These are phyloP conservation scores for Gephyroberyx darwinii DNA, from an alignment of 2,797 vertebrate species.

Conservation along the genomic window DNA sequence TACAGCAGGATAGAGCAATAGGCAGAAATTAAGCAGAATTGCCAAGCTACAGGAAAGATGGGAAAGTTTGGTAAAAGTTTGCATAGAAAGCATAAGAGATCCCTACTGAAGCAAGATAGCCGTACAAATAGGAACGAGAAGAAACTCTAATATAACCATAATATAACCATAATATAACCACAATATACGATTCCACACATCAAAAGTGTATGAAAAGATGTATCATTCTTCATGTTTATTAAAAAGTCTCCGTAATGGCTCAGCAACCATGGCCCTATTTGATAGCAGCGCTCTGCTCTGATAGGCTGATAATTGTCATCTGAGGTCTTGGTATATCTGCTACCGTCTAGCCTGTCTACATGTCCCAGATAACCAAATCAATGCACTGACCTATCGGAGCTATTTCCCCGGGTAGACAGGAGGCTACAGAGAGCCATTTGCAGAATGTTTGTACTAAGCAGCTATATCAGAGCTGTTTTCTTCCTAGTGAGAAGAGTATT, in stretches of 20 bases:
- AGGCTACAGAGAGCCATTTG: conserved; percentile 49
- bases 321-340: no score
- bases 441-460: conserved; percentile 66
- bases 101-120: not conserved
- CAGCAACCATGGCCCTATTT: no score
- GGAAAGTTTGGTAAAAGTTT: not conserved
- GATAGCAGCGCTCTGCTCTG: no score
- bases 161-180: no score
- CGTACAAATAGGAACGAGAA: conserved; percentile 7
- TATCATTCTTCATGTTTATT: no score
- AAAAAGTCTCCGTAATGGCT: no score
- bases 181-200: no score
- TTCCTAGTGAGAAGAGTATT: conserved; percentile 71
- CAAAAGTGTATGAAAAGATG: no score
- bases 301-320: no score
- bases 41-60: conserved; percentile 67
- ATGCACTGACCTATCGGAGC: conserved; percentile 39
- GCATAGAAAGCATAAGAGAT: conserved; percentile 2
- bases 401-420: conserved; percentile 50
- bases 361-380: no score
- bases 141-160: not conserved
- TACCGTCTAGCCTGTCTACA: no score
- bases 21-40: conserved; percentile 41
- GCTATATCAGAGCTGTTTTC: conserved; percentile 65
- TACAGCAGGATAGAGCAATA: conserved; percentile 38